Base-by-base conservation (phyloP, 1,140 invertebrate genomes). In the Marisa cornuarietis region DNA sequence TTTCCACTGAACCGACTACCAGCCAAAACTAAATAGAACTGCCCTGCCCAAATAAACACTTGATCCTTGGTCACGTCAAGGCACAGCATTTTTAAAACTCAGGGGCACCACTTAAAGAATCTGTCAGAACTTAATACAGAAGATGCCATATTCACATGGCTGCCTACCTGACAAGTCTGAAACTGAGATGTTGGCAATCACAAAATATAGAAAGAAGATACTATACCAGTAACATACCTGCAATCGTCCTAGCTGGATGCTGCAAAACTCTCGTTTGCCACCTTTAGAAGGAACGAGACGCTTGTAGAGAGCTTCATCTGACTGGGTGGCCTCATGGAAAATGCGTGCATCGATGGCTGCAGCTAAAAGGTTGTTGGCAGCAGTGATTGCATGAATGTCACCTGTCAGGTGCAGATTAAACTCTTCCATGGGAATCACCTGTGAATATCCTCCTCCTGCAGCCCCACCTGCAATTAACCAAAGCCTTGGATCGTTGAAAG, bases 361-460 rank as follows among this genome's bases (percentile, higher is more conserved):
- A 26, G 98, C 97, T 1, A 99, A 90, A 11, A 99, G 92, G 92
- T 99, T 99, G 91, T 99, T 99, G 13, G 99, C 98, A 9, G 97
- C 98, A 1, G 96, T 96, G 9, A 99, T 95, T 0, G 98, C 98
- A 91, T 99, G 99, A 83, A 99, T 99, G 89, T 99, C 99, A 24
- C 98, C 99, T 13, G 98, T 99, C 71, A 99, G 92, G 91, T 99
- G 99, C 16, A 99, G 93, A 92, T 99, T 99, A 90, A 99, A 99
- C 87, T 99, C 99, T 92, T 99, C 98, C 99, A 99, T 99, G 0
- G 99, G 98, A 85, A 99, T 99, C 0, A 99, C 97, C 93, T 97
- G 94, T 22, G 94, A 93, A 91, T 99, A 99, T 31, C 98, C 98
- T 81, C 97, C 97, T 24, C 97, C 97, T 78, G 97, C 97, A 69